These are phyloP conservation scores for Triplophysa siluroides DNA, from an alignment of 2,113 vertebrate genomes.

Conservation along the genomic window DNA sequence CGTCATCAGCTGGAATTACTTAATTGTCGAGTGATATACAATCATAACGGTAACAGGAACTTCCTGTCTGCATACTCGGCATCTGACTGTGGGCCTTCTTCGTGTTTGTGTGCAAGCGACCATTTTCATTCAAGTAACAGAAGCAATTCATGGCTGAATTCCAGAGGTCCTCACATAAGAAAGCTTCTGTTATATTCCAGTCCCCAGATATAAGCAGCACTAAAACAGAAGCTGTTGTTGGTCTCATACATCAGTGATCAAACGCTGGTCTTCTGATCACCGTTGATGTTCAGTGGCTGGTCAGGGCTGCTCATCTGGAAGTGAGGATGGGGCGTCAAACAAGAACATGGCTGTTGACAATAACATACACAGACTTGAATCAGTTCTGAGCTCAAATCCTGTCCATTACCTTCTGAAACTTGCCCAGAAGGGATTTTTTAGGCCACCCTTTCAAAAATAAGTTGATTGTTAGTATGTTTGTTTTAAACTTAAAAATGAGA, in stretches of 20 bases:
- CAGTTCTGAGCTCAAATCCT: too few species aligned
- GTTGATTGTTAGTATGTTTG: too few species aligned
- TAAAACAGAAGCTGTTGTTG: not conserved
- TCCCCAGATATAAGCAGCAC: not conserved
- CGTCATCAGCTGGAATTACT: conserved; percentile 1
- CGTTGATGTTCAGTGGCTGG: conserved; percentile 60
- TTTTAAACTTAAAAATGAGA: too few species aligned
- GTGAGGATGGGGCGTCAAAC: conserved; percentile 50
- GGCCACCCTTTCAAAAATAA: too few species aligned
- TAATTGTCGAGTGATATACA: conserved; percentile 32
- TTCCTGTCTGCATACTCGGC: conserved; percentile 7
- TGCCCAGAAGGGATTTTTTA: too few species aligned
- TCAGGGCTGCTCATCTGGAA: conserved; percentile 65
- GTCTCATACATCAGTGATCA: conserved; percentile 58
- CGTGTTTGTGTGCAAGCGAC: not conserved
- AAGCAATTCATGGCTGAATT: not conserved
- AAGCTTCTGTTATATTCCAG: too few species aligned
- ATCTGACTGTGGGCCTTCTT: not conserved
- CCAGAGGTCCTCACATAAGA: too few species aligned
- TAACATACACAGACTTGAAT: not conserved
- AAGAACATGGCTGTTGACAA: not conserved
- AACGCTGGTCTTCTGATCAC: conserved; percentile 45
- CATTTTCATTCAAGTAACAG: not conserved
- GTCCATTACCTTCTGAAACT: too few species aligned
- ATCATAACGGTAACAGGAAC: conserved; percentile 28